Evolutionary conservation across 1,140 invertebrate genomes (phyloP), one percentile per base, ranked within the genome.

Genomic region (Drosophila bocki): DNA sequence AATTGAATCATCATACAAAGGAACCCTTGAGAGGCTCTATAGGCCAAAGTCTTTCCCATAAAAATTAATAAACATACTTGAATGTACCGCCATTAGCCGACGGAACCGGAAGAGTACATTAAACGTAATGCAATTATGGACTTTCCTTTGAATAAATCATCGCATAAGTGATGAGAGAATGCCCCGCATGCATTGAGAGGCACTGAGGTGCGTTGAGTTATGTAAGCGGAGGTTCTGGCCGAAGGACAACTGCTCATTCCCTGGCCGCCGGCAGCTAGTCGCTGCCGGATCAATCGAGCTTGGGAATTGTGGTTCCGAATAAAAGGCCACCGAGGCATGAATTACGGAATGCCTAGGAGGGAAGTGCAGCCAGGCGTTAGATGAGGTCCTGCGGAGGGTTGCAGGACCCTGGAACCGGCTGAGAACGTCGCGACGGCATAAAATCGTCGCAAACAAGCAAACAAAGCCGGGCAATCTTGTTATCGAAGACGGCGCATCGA

Each of bases 361-460:
- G 64, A 60, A 71, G 76, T 88, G 83, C 85, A 87, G 41, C 75
- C 64, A 80, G 79, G 82, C 82, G 79, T 82, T 82, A 78, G 72
- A 88, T 74, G 76, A 62, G 80, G 74, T 84, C 71, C 29, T 54
- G 26, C 32, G 37, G 44, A 59, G 82, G 82, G 70, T 70, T 82
- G 74, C 68, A 37, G 39, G 44, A 7, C 12, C 41, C 53, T 19
- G 48, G 37, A 17, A 35, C 17, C 32, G 47, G 47, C 41, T 32
- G 53, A 22, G 51, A 39, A 45, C 39, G 15, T 22, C 50, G 47
- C 29, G 26, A 17, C 5, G 57, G 41, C 77, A 51, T 51, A 47
- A 77, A 78, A 69, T 82, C 75, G 75, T 78, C 62, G 44, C 61
- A 80, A 80, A 83, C 81, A 83, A 70, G 78, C 64, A 78, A 70